Conservation (phyloP, 1,140 invertebrate genomes). For the Nixonia krombeini region DNA sequence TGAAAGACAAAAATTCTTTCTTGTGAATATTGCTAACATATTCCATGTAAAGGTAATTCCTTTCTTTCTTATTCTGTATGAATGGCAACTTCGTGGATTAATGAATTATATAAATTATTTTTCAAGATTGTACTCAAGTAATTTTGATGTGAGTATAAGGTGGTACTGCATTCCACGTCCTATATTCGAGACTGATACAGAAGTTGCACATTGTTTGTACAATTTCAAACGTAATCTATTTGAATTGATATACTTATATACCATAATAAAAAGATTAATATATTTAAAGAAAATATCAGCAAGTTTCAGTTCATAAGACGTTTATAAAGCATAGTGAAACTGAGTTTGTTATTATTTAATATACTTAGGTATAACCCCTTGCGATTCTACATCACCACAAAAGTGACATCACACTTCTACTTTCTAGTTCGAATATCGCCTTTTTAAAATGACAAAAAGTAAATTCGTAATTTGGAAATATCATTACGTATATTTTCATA, state of each 20-base stretch:
- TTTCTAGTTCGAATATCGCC: not conserved
- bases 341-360: no score
- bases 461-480: no score
- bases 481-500: no score
- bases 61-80: not conserved
- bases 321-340: no score
- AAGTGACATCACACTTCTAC: not conserved
- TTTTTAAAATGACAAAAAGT: no score
- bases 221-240: slow-evolving; percentile 5
- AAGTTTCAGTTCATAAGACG: not conserved
- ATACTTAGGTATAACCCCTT: no score
- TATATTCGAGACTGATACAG: slow-evolving; percentile 18
- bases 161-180: not conserved
- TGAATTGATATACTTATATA: slow-evolving; percentile 4
- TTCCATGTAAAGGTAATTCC: not conserved
- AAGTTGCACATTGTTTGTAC: not conserved
- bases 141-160: no score
- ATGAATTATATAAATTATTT: slow-evolving; percentile 1
- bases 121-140: no score
- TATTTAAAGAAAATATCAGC: not conserved
- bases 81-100: not conserved
- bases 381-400: not conserved
- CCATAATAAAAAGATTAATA: not conserved
- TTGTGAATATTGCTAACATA: not conserved
- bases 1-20: slow-evolving; percentile 1